phyloP scores from a whole-genome alignment of 1,140 invertebrate genomes.

The Asbolus verrucosus region DNA sequence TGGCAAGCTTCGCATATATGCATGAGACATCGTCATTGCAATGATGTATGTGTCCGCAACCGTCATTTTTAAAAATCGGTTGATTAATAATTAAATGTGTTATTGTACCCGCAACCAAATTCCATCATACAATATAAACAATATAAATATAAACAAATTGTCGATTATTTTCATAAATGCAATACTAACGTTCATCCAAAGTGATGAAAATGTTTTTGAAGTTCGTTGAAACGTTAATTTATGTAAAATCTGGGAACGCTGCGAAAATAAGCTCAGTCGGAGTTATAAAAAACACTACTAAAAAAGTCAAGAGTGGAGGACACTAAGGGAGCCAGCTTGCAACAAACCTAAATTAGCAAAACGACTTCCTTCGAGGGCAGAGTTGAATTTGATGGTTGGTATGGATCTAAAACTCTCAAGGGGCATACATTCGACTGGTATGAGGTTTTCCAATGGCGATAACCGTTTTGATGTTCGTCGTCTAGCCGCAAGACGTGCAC shows the following conservation, averaged over 20 bases:
- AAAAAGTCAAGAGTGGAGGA: too few species aligned
- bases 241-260: too few species aligned
- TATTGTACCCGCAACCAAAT: too few species aligned
- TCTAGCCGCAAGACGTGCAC: conserved; percentile 33
- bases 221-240: too few species aligned
- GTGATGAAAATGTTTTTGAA: too few species aligned
- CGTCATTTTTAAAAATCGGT: too few species aligned
- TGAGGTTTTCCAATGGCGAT: conserved; percentile 9
- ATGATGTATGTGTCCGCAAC: conserved; percentile 6
- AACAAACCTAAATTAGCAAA: conserved; percentile 6
- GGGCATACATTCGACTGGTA: conserved; percentile 1
- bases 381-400: conserved; percentile 25
- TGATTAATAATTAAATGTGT: too few species aligned
- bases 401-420: conserved; percentile 26
- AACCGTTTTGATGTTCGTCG: conserved; percentile 27
- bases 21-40: conserved; percentile 5
- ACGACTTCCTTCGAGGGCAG: background rate
- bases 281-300: background rate
- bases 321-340: background rate
- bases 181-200: too few species aligned
- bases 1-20: conserved; percentile 12
- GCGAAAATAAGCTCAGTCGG: too few species aligned
- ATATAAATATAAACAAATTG: too few species aligned
- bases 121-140: too few species aligned
- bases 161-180: too few species aligned